Percentiles rank a stretch among this genome's conserved stretches.
Evolutionary conservation across 2,113 vertebrate genomes (phyloP).

Genomic region (Emydura subglobosa): DNA sequence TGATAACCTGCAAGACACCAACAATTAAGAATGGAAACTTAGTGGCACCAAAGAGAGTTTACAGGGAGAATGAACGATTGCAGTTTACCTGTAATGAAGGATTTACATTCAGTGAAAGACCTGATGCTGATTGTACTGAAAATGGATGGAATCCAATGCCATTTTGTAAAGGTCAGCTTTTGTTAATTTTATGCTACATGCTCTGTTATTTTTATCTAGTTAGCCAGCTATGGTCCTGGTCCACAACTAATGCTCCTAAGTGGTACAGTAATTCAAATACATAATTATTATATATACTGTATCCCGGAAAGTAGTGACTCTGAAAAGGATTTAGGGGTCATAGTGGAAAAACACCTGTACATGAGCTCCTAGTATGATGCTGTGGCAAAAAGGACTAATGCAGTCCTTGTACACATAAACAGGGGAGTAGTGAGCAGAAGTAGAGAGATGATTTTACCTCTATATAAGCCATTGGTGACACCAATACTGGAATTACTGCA

Average conservation of each 20-base stretch:
- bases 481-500: not conserved
- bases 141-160: constrained; percentile 73
- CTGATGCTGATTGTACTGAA: constrained; percentile 59
- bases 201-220: not conserved
- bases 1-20: constrained; percentile 42
- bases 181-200: not conserved
- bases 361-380: not conserved
- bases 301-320: not conserved
- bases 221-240: not conserved
- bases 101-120: constrained; percentile 43
- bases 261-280: not conserved
- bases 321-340: not conserved
- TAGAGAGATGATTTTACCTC: not conserved
- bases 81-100: constrained; percentile 64
- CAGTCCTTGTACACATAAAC: not conserved
- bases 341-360: not conserved
- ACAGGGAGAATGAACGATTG: constrained; percentile 63
- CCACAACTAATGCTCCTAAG: not conserved
- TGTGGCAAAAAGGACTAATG: not conserved
- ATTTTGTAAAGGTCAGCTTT: constrained; percentile 69
- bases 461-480: not conserved
- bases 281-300: not conserved
- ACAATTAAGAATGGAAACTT: not conserved
- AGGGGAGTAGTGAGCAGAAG: not conserved
- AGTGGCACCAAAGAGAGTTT: not conserved